These are phyloP conservation scores for Enteromius trimaculatus DNA, from an alignment of 2,797 vertebrate species.

Conservation along the genomic window DNA sequence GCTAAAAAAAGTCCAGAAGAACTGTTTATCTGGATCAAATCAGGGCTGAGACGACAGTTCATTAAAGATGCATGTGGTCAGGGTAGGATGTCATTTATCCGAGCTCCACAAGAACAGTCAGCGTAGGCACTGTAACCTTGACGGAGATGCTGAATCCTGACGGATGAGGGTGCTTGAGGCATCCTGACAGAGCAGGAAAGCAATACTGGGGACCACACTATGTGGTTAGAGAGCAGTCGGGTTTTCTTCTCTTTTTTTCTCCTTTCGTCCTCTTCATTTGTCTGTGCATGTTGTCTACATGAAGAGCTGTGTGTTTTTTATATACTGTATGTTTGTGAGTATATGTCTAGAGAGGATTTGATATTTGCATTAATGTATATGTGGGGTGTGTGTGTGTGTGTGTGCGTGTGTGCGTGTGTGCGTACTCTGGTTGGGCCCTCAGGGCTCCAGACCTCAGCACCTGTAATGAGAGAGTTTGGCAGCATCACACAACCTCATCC, in stretches of 20 bases:
- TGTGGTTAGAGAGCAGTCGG: background rate
- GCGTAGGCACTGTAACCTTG: constrained; percentile 20
- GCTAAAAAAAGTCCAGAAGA: background rate
- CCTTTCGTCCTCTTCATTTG: background rate
- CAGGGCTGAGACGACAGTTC: constrained; percentile 31
- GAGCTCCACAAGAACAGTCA: constrained; percentile 5
- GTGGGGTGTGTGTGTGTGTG: background rate
- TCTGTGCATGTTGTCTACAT: background rate
- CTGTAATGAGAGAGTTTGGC: constrained; percentile 46
- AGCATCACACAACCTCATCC: constrained; percentile 47
- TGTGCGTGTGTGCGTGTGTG: background rate
- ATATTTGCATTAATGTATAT: constrained; percentile 1
- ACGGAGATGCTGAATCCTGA: background rate
- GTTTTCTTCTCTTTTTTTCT: background rate
- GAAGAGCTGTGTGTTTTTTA: background rate
- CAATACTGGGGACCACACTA: background rate
- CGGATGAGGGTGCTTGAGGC: background rate
- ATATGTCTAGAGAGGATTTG: background rate
- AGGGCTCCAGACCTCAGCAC: constrained; percentile 36
- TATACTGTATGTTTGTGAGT: background rate
- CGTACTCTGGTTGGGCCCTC: constrained; percentile 31
- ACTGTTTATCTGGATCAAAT: background rate
- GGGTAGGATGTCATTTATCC: constrained; percentile 27
- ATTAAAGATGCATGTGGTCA: constrained; percentile 37
- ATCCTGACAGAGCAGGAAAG: constrained; percentile 23